Percentiles rank a stretch among this genome's conserved stretches.
phyloP scores from a whole-genome alignment of 2,888 invertebrate genomes.

The Gnatocerus cornutus region DNA sequence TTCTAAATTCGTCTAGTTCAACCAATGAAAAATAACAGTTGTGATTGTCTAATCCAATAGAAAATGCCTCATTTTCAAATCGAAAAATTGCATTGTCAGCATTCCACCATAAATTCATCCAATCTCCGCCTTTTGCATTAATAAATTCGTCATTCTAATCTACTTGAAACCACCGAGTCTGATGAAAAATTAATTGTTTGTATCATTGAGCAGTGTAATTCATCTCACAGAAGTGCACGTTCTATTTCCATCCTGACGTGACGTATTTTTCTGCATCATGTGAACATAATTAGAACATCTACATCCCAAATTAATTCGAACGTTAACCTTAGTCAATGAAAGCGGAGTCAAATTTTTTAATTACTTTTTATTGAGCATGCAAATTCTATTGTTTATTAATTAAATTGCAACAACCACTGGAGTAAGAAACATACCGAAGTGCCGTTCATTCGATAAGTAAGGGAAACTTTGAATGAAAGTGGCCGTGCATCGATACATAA shows the following conservation, averaged over 20 bases:
- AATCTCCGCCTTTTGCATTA: slow-evolving; percentile 1
- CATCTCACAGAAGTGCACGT: background rate
- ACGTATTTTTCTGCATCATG: slow-evolving; percentile 2
- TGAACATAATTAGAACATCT: slow-evolving; percentile 6
- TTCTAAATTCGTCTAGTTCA: too few relatives aligned
- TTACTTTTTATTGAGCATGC: slow-evolving; percentile 34
- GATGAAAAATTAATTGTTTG: slow-evolving; percentile 8
- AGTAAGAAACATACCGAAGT: slow-evolving; percentile 24
- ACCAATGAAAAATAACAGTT: too few relatives aligned
- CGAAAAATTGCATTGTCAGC: background rate
- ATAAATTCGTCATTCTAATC: slow-evolving; percentile 12
- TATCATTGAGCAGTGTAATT: background rate
- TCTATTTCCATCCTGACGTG: too few relatives aligned
- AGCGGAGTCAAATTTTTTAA: slow-evolving; percentile 4
- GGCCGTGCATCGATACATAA: background rate
- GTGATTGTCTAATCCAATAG: too few relatives aligned
- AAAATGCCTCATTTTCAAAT: too few relatives aligned
- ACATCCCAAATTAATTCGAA: background rate
- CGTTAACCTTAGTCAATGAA: slow-evolving; percentile 4
- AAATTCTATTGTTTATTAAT: slow-evolving; percentile 24
- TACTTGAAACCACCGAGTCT: background rate
- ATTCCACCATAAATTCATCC: slow-evolving; percentile 3
- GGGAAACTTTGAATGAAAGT: slow-evolving; percentile 8
- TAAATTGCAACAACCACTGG: slow-evolving; percentile 19
- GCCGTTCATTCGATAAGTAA: slow-evolving; percentile 12